phyloP scores from a whole-genome alignment of 2,113 vertebrate genomes.

The Okapia johnstoni region DNA sequence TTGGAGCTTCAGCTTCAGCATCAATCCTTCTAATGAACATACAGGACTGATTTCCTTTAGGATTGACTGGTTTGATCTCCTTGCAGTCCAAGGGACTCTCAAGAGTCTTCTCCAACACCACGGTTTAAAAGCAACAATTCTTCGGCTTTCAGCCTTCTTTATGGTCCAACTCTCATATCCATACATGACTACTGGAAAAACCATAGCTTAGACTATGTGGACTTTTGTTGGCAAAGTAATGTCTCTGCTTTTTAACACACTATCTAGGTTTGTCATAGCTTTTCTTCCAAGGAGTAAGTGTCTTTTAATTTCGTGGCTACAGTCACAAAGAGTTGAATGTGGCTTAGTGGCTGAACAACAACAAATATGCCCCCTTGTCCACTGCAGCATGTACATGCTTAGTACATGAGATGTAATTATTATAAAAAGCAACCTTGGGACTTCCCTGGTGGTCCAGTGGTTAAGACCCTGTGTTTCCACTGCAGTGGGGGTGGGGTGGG shows the following conservation, averaged over 20 bases:
- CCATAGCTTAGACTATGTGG: not conserved
- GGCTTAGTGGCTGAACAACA: not conserved
- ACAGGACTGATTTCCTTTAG: not conserved
- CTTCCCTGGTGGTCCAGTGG: not conserved
- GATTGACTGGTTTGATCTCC: not conserved
- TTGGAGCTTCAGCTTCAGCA: not conserved
- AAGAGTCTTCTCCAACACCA: not conserved
- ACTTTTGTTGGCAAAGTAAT: not conserved
- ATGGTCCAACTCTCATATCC: not conserved
- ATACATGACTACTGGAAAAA: not conserved
- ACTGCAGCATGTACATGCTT: not conserved
- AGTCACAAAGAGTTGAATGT: not conserved
- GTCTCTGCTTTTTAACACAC: not conserved
- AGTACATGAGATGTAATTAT: not conserved
- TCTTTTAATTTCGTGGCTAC: not conserved
- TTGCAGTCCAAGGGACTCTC: not conserved
- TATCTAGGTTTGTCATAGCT: not conserved
- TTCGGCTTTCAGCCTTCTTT: not conserved
- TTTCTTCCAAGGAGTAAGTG: not conserved
- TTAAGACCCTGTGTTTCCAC: not conserved
- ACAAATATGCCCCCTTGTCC: not conserved
- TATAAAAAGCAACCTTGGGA: not conserved
- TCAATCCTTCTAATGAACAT: not conserved
- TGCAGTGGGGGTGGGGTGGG: not conserved
- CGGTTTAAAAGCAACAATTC: not conserved